These are phyloP conservation scores for Agapornis roseicollis DNA, from an alignment of 2,113 vertebrate genomes.

Conservation along the genomic window DNA sequence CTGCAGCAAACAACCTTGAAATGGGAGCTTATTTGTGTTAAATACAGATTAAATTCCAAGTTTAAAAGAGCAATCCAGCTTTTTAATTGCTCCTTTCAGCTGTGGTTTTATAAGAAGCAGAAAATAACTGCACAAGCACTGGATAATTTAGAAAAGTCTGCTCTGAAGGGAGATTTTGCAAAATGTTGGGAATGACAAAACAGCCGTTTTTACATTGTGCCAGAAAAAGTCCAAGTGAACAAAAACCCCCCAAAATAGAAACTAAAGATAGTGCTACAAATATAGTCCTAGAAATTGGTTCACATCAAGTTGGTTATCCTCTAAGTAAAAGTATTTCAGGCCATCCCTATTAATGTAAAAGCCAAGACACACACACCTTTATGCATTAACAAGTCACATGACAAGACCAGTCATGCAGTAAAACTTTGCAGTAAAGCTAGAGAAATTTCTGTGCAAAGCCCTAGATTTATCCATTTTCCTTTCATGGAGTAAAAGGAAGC, in stretches of 20 bases:
- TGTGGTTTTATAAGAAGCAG: not conserved
- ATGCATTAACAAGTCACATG: not conserved
- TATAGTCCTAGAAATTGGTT: conserved; percentile 36
- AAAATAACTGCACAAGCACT: not conserved
- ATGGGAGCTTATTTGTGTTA: not conserved
- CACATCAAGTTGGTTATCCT: conserved; percentile 38
- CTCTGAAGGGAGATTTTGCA: conserved; percentile 2
- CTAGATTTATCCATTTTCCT: not conserved
- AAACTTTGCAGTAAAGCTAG: not conserved
- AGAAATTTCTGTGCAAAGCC: not conserved
- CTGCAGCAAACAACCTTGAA: not conserved
- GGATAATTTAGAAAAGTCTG: conserved; percentile 35
- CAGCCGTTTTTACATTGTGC: conserved; percentile 18
- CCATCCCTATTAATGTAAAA: not conserved
- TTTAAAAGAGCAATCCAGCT: not conserved
- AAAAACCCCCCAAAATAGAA: conserved; percentile 68
- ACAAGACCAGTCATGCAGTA: not conserved
- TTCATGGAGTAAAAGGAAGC: not conserved
- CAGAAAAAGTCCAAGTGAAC: conserved; percentile 54
- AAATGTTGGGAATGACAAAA: conserved; percentile 41
- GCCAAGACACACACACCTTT: not conserved
- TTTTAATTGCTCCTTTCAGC: conserved; percentile 21
- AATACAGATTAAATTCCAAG: not conserved
- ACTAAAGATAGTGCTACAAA: conserved; percentile 56
- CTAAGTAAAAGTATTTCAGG: not conserved